Evolutionary conservation across 35 echinoderm and acorn worm species (phyloP).

Genomic region (Strongylocentrotus purpuratus): DNA sequence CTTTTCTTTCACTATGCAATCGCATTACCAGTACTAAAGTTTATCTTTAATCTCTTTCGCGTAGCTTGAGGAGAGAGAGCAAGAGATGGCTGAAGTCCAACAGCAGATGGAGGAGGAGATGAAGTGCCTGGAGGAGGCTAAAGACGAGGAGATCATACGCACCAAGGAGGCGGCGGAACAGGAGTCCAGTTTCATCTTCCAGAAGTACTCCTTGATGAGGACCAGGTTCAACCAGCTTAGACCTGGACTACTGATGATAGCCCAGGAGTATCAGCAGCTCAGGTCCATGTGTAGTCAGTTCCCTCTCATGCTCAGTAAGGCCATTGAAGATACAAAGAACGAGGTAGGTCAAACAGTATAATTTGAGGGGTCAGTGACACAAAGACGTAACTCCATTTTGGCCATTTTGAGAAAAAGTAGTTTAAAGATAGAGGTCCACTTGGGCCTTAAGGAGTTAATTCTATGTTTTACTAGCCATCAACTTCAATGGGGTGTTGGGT

Average conservation of each 20-base stretch:
- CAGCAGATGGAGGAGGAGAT: slow-evolving; percentile 67
- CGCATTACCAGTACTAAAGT: too few species aligned
- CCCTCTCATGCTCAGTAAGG: slow-evolving; percentile 75
- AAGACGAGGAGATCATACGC: slow-evolving; percentile 56
- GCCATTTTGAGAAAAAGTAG: too few species aligned
- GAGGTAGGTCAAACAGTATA: slow-evolving; percentile 59
- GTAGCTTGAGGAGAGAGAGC: slow-evolving; percentile 70
- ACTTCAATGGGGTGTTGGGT: too few species aligned
- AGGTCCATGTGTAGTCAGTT: slow-evolving; percentile 88
- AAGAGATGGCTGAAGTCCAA: slow-evolving; percentile 66
- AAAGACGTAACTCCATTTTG: too few species aligned
- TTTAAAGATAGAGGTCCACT: too few species aligned
- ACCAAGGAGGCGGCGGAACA: slow-evolving; percentile 44
- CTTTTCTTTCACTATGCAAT: too few species aligned
- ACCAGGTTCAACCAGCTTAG: slow-evolving; percentile 73
- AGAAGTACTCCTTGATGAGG: slow-evolving; percentile 62
- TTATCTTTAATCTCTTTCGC: too few species aligned
- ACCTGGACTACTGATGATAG: slow-evolving; percentile 86
- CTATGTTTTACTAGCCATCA: too few species aligned
- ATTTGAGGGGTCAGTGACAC: too few species aligned
- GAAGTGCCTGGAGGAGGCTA: slow-evolving; percentile 49
- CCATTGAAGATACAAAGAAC: slow-evolving; percentile 86
- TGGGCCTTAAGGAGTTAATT: too few species aligned
- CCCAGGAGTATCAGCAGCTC: slow-evolving; percentile 92
- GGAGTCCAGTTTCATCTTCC: slow-evolving; percentile 43